These are phyloP conservation scores for Drosophila prostipennis DNA, from an alignment of 2,888 invertebrate species.

Conservation along the genomic window DNA sequence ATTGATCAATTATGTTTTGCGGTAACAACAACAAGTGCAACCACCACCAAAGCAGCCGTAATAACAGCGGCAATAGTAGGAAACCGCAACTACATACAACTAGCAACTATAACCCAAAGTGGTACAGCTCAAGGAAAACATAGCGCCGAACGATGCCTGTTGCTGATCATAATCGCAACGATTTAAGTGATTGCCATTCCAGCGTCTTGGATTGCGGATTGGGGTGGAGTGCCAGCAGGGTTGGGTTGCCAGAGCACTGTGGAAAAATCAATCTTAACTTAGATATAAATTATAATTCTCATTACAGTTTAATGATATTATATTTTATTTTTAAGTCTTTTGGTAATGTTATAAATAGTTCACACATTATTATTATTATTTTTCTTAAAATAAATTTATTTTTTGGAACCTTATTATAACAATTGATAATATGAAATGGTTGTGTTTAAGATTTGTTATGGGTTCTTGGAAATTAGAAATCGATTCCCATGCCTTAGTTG, in stretches of 20 bases:
- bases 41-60: constrained; percentile 18
- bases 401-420: too few relatives aligned
- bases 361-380: too few relatives aligned
- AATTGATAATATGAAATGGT: too few relatives aligned
- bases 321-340: too few relatives aligned
- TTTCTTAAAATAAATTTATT: too few relatives aligned
- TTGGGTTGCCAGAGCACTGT: constrained; percentile 7
- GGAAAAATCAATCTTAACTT: neutral
- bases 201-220: constrained; percentile 15
- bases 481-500: too few relatives aligned
- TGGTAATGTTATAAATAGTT: too few relatives aligned
- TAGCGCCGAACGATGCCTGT: constrained; percentile 49
- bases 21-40: constrained; percentile 29
- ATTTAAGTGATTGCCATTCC: constrained; percentile 73
- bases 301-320: too few relatives aligned
- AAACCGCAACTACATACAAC: constrained; percentile 26
- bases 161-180: constrained; percentile 75
- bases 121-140: constrained; percentile 61
- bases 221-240: constrained; percentile 25
- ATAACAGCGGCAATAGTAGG: constrained; percentile 20
- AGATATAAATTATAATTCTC: too few relatives aligned
- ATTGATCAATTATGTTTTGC: constrained; percentile 72
- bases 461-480: too few relatives aligned
- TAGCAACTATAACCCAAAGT: constrained; percentile 21
- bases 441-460: too few relatives aligned